A percentile compares a stretch with the other conserved stretches of the same genome.
Conservation (phyloP, 2,797 vertebrate genomes). For the Peromyscus eremicus region DNA sequence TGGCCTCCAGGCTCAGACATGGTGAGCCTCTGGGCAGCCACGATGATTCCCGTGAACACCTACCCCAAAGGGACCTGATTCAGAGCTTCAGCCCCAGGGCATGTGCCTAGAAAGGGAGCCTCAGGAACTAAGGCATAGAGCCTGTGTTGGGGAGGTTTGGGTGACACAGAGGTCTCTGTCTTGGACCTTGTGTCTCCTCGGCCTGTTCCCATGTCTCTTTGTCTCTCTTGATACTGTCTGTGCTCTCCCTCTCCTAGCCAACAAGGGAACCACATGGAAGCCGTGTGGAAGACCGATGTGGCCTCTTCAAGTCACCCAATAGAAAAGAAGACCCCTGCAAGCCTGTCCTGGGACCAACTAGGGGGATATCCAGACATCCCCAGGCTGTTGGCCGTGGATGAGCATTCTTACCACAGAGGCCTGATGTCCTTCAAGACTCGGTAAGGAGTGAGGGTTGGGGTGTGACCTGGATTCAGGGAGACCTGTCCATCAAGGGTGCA, state of each 20-base stretch:
- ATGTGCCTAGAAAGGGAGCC: background rate
- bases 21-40: background rate
- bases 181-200: background rate
- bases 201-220: background rate
- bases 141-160: background rate
- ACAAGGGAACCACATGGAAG: constrained; percentile 63
- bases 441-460: constrained; percentile 57
- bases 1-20: background rate
- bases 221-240: constrained; percentile 11
- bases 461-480: constrained; percentile 25
- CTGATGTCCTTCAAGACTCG: constrained; percentile 8
- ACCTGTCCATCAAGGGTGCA: background rate
- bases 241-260: constrained; percentile 5
- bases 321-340: constrained; percentile 73
- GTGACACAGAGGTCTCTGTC: background rate
- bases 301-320: constrained; percentile 74
- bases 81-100: background rate
- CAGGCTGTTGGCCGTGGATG: constrained; percentile 51
- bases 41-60: background rate
- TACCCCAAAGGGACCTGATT: background rate
- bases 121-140: background rate
- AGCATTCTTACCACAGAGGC: constrained; percentile 52
- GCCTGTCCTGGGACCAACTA: constrained; percentile 65
- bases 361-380: constrained; percentile 75
- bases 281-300: constrained; percentile 76